Evolutionary conservation across 2,888 invertebrate genomes (phyloP).

Genomic region (Drosophila affinis): DNA sequence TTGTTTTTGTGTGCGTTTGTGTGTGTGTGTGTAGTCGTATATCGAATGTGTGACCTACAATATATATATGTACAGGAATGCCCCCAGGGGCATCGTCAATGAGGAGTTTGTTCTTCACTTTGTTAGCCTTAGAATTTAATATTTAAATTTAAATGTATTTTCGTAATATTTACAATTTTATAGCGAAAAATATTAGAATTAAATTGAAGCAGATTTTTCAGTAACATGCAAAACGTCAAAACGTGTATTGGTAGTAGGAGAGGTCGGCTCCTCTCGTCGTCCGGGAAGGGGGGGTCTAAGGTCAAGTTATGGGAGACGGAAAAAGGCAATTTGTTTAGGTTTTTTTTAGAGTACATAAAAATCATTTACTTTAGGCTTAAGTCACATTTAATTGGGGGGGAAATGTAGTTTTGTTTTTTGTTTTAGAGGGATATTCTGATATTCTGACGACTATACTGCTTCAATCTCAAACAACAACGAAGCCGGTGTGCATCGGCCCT

Average conservation of each 20-base stretch:
- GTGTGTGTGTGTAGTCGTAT: constrained; percentile 39
- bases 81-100: constrained; percentile 54
- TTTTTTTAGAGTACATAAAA: neutral
- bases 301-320: constrained; percentile 39
- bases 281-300: constrained; percentile 39
- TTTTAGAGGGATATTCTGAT: constrained; percentile 2
- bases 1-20: constrained; percentile 22
- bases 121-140: constrained; percentile 31
- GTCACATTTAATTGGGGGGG: constrained; percentile 8
- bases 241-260: constrained; percentile 43
- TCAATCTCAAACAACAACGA: constrained; percentile 70
- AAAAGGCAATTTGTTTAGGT: constrained; percentile 9
- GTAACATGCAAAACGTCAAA: constrained; percentile 80
- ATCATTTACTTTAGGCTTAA: constrained; percentile 11
- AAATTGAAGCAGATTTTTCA: constrained; percentile 78
- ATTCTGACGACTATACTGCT: constrained; percentile 71
- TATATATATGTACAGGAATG: constrained; percentile 72
- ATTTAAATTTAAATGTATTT: constrained; percentile 43
- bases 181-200: constrained; percentile 58
- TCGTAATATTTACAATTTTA: constrained; percentile 68
- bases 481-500: constrained; percentile 58
- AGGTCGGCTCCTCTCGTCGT: constrained; percentile 36
- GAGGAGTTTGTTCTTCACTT: constrained; percentile 64
- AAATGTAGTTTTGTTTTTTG: constrained; percentile 3
- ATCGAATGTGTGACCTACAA: constrained; percentile 55